Percentiles rank a stretch among this genome's conserved stretches.
phyloP scores from a whole-genome alignment of 2,797 vertebrate species.

The Hoplostethus atlanticus region DNA sequence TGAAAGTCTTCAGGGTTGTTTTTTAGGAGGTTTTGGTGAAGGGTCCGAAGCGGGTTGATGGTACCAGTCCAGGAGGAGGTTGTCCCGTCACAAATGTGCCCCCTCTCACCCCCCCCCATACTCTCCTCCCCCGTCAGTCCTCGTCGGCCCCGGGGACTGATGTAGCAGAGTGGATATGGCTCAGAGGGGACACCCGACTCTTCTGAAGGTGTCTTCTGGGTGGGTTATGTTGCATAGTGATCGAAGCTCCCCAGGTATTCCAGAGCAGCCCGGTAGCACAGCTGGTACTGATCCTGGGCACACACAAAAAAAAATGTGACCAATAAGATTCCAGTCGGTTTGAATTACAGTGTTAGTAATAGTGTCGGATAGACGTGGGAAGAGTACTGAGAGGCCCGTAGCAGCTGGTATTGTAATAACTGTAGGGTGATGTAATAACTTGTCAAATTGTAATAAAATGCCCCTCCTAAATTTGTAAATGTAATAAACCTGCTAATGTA shows the following conservation, averaged over 20 bases:
- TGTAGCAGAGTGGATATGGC: slow-evolving; percentile 86
- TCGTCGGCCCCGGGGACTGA: slow-evolving; percentile 78
- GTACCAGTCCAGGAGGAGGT: slow-evolving; percentile 48
- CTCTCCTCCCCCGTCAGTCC: slow-evolving; percentile 56
- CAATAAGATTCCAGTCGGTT: neutral
- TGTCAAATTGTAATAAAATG: neutral
- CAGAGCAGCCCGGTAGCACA: slow-evolving; percentile 96
- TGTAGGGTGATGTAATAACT: too few species aligned
- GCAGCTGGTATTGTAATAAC: neutral
- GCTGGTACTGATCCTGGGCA: slow-evolving; percentile 96
- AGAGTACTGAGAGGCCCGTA: neutral
- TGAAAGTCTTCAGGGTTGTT: slow-evolving; percentile 38
- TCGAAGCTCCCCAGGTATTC: slow-evolving; percentile 99
- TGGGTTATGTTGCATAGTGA: slow-evolving; percentile 98
- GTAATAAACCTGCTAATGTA: neutral
- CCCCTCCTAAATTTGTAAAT: neutral
- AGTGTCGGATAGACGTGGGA: too few species aligned
- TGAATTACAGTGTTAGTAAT: neutral
- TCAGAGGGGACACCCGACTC: slow-evolving; percentile 85
- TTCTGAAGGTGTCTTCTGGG: slow-evolving; percentile 66
- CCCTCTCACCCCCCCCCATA: slow-evolving; percentile 20
- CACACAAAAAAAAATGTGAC: neutral
- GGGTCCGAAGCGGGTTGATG: slow-evolving; percentile 59
- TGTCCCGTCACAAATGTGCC: slow-evolving; percentile 56
- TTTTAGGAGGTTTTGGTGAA: slow-evolving; percentile 39